Percentiles rank a stretch among this genome's conserved stretches.
phyloP scores from a whole-genome alignment of 2,113 vertebrate species.

The Picathartes gymnocephalus region DNA sequence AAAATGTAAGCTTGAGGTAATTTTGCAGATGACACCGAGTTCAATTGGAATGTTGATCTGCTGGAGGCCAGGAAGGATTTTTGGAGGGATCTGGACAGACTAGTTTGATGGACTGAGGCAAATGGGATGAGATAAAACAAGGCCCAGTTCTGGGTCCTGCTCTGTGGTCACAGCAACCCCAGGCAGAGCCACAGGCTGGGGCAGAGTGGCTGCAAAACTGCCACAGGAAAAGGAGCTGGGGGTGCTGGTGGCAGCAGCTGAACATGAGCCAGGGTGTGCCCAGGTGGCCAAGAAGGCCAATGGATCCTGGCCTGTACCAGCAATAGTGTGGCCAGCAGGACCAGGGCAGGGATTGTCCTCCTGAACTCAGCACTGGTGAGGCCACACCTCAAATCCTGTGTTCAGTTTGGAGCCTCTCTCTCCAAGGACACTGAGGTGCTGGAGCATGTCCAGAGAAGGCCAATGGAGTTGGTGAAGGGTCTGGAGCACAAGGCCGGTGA shows the following conservation, averaged over 20 bases:
- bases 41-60: background rate
- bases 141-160: too few relatives aligned
- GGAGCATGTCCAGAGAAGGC: rapidly evolving
- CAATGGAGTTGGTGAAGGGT: rapidly evolving
- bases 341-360: background rate
- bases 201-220: background rate
- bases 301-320: background rate
- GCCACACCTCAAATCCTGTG: rapidly evolving
- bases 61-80: background rate
- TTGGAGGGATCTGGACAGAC: rapidly evolving
- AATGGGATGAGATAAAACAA: background rate
- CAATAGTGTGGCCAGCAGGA: background rate
- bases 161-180: rapidly evolving
- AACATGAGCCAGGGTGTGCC: background rate
- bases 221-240: background rate
- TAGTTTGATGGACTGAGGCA: background rate
- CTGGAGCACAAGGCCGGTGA: background rate
- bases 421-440: background rate
- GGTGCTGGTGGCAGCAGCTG: background rate
- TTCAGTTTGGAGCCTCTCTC: rapidly evolving
- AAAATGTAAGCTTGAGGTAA: background rate
- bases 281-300: background rate
- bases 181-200: background rate
- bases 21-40: rapidly evolving
- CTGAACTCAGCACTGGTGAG: rapidly evolving